Conservation (phyloP, 2,888 invertebrate genomes). For the Ethmia dodecea region DNA sequence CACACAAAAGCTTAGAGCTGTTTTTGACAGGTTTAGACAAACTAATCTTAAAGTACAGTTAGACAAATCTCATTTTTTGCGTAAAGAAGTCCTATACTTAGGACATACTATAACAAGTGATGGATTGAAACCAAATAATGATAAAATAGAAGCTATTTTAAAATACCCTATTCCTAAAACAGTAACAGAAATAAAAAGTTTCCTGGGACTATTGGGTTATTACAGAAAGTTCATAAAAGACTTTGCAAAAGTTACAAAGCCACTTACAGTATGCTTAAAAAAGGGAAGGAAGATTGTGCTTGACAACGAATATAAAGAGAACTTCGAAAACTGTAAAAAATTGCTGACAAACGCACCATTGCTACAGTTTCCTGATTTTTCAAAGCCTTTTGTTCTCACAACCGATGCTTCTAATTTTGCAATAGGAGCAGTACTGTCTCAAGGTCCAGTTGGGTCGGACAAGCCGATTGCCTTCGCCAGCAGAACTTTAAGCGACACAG, state of each 20-base stretch:
- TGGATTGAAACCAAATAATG: conserved; percentile 25
- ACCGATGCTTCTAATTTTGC: conserved; percentile 20
- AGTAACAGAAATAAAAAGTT: conserved; percentile 26
- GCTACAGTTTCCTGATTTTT: conserved; percentile 20
- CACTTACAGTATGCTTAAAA: conserved; percentile 13
- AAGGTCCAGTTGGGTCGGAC: no score
- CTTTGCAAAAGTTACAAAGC: conserved; percentile 27
- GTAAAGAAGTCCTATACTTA: conserved; percentile 28
- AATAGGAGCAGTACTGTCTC: no score
- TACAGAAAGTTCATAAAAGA: conserved; percentile 35
- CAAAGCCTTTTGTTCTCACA: conserved; percentile 19
- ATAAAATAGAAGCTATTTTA: conserved; percentile 24
- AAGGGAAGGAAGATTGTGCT: conserved; percentile 15
- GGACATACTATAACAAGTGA: conserved; percentile 29
- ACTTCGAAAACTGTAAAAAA: conserved; percentile 13
- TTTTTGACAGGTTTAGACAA: conserved; percentile 21
- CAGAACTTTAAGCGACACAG: no score
- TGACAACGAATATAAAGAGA: conserved; percentile 9
- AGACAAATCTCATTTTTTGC: conserved; percentile 3
- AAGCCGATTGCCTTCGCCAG: no score
- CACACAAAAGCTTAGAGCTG: conserved; percentile 16
- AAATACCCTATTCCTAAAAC: conserved; percentile 24
- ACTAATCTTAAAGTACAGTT: conserved; percentile 13
- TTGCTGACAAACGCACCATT: conserved; percentile 3
- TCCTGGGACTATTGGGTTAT: conserved; percentile 37